These are phyloP conservation scores for Diachrysia chrysitis DNA, from an alignment of 2,888 invertebrate species.

Conservation along the genomic window DNA sequence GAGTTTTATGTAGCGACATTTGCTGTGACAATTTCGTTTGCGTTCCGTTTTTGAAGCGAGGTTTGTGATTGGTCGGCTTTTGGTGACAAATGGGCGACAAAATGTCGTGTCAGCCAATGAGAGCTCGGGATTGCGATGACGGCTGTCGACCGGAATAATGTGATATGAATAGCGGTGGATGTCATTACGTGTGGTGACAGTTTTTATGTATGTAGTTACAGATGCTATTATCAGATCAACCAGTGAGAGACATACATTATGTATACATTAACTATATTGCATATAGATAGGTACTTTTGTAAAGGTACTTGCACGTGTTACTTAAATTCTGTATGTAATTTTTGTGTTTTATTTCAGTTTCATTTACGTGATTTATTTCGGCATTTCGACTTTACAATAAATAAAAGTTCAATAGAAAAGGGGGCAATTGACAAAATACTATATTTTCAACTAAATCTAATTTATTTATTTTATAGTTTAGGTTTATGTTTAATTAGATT, in stretches of 20 bases:
- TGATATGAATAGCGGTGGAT: conserved; percentile 70
- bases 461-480: no score
- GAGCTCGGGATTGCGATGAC: conserved; percentile 54
- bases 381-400: no score
- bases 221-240: conserved; percentile 27
- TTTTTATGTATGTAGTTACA: conserved; percentile 51
- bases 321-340: not conserved
- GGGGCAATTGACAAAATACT: no score
- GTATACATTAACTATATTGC: not conserved
- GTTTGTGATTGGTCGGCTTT: conserved; percentile 78
- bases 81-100: conserved; percentile 89
- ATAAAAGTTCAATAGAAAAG: no score
- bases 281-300: not conserved
- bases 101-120: conserved; percentile 75
- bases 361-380: no score
- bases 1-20: conserved; percentile 70
- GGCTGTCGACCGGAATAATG: conserved; percentile 65
- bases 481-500: no score
- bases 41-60: conserved; percentile 75
- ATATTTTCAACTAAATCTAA: no score
- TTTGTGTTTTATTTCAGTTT: not conserved
- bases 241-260: conserved; percentile 5
- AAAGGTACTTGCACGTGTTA: not conserved
- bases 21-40: conserved; percentile 80
- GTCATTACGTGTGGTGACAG: conserved; percentile 62